These are phyloP conservation scores for Rhagologus leucostigma DNA, from an alignment of 2,113 vertebrate species.

Conservation along the genomic window DNA sequence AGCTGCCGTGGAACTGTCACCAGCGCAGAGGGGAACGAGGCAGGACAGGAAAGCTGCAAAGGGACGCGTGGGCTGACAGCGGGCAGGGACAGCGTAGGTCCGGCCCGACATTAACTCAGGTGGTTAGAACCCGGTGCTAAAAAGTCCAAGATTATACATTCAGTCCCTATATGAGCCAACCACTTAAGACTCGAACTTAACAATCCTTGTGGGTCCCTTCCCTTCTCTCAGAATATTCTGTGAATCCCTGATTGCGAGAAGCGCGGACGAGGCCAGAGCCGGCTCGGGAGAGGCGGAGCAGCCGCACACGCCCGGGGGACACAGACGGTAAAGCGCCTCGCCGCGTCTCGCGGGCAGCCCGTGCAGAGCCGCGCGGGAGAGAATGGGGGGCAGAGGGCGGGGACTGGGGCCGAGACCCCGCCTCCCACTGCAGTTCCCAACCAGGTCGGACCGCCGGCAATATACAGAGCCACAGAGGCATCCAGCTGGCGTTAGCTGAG, in stretches of 20 bases:
- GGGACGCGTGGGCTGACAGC: too few species aligned
- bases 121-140: fast-evolving
- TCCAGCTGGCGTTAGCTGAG: too few species aligned
- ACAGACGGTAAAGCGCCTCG: fast-evolving
- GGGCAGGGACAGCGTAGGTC: neutral
- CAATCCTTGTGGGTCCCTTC: neutral
- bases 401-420: fast-evolving
- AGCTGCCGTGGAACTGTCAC: too few species aligned
- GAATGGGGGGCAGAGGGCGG: neutral
- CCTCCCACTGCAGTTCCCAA: neutral
- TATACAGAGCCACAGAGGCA: neutral
- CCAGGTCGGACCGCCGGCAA: neutral
- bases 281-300: too few species aligned
- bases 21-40: fast-evolving
- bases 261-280: fast-evolving
- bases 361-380: too few species aligned
- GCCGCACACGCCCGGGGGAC: fast-evolving
- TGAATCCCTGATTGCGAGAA: fast-evolving
- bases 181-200: fast-evolving
- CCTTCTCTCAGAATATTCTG: fast-evolving
- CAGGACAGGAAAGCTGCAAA: neutral
- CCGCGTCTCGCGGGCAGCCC: neutral
- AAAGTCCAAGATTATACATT: fast-evolving
- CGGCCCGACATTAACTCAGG: too few species aligned
- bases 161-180: neutral